Percentiles rank a stretch among this genome's conserved stretches.
Evolutionary conservation across 1,140 invertebrate species (phyloP).

Genomic region (Euschistus heros): DNA sequence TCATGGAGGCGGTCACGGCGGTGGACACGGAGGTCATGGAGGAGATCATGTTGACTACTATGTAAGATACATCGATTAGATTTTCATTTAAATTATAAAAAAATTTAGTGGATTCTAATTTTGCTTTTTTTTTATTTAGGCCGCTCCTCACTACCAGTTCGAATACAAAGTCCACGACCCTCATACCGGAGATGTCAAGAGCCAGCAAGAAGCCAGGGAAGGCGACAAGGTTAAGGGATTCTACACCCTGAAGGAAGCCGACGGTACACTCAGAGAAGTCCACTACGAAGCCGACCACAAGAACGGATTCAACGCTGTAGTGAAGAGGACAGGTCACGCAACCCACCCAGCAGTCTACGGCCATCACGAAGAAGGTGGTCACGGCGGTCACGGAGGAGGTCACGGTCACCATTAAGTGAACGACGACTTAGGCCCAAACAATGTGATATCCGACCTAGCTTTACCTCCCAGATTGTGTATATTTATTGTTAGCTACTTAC

Average conservation of each 20-base stretch:
- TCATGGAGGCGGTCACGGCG: conserved; percentile 2
- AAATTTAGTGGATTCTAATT: background rate
- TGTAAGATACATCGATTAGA: background rate
- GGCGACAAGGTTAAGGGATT: conserved; percentile 38
- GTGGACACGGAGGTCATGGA: conserved; percentile 1
- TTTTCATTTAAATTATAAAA: background rate
- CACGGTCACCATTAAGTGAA: background rate
- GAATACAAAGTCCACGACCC: conserved; percentile 39
- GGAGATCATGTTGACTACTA: conserved; percentile 1
- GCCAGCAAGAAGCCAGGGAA: conserved; percentile 41
- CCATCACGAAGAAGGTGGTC: conserved; percentile 30
- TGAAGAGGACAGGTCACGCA: conserved; percentile 30
- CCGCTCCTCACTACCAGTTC: conserved; percentile 34
- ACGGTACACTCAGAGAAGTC: conserved; percentile 40
- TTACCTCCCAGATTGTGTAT: too few species aligned
- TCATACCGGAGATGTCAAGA: conserved; percentile 48
- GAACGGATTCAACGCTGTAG: conserved; percentile 38
- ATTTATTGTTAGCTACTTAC: too few species aligned
- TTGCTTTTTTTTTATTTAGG: background rate
- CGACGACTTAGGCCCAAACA: too few species aligned
- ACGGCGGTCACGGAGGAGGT: background rate
- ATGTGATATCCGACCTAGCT: too few species aligned
- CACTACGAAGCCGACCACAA: conserved; percentile 40
- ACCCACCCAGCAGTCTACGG: conserved; percentile 31
- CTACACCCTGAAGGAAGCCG: conserved; percentile 40